Evolutionary conservation across 2,113 vertebrate species (phyloP).

Genomic region (Sisor rabdophorus): DNA sequence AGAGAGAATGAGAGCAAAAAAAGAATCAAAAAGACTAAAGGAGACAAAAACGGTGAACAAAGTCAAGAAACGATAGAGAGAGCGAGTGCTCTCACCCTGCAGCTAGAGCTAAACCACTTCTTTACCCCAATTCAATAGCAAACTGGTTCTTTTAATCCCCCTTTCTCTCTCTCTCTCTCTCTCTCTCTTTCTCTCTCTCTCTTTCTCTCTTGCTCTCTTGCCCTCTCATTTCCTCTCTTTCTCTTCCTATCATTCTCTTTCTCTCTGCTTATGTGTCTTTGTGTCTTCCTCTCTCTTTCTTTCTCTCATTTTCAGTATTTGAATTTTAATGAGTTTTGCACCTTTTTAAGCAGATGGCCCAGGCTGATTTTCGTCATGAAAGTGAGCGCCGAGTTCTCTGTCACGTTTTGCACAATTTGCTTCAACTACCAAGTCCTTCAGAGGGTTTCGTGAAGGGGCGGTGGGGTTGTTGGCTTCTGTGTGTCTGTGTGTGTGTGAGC

Average conservation of each 20-base stretch:
- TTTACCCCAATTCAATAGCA: slow-evolving; percentile 57
- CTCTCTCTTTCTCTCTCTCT: slow-evolving; percentile 30
- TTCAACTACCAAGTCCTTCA: slow-evolving; percentile 67
- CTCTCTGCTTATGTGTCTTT: too few species aligned
- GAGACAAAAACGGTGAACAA: too few species aligned
- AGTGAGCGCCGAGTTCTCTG: slow-evolving; percentile 62
- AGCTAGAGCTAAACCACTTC: slow-evolving; percentile 58
- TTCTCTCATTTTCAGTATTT: slow-evolving; percentile 57
- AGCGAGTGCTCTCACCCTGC: slow-evolving; percentile 48
- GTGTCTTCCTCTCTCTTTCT: too few species aligned
- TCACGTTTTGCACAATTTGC: slow-evolving; percentile 68
- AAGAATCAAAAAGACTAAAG: too few species aligned
- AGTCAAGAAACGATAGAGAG: slow-evolving; percentile 33
- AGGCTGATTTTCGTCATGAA: slow-evolving; percentile 64
- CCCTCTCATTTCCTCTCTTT: too few species aligned
- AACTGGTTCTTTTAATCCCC: slow-evolving; percentile 60
- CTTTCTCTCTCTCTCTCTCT: slow-evolving; percentile 39
- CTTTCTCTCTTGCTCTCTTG: slow-evolving; percentile 33
- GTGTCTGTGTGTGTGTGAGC: slow-evolving; percentile 1
- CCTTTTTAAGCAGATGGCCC: slow-evolving; percentile 69
- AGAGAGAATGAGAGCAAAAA: too few species aligned
- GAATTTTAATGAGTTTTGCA: slow-evolving; percentile 74
- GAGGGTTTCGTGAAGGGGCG: slow-evolving; percentile 51
- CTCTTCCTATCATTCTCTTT: slow-evolving; percentile 38
- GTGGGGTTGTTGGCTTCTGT: neutral